These are phyloP conservation scores for Trochalopteron elliotii DNA, from an alignment of 2,113 vertebrate species.

Conservation along the genomic window DNA sequence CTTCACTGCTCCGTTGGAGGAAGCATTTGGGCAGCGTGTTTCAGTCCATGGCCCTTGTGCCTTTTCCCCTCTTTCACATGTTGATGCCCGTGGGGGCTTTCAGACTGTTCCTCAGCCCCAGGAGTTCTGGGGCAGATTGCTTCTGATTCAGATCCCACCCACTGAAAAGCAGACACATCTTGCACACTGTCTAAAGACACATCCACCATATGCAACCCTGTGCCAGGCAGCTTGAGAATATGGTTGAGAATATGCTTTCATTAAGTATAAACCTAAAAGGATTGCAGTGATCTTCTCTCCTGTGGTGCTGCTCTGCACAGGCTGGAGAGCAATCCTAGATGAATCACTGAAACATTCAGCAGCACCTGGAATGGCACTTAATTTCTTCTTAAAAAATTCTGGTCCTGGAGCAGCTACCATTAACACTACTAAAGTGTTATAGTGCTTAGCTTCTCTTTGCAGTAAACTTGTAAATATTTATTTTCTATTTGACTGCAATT, in stretches of 20 bases:
- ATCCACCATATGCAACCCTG: rapidly evolving
- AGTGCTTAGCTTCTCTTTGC: not conserved
- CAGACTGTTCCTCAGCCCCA: not conserved
- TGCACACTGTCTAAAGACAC: rapidly evolving
- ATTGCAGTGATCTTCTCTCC: not conserved
- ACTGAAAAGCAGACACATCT: not conserved
- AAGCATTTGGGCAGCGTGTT: rapidly evolving
- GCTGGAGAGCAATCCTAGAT: not conserved
- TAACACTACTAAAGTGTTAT: not conserved
- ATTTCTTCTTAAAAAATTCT: not conserved
- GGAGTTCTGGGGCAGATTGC: not conserved
- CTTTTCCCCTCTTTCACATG: not conserved
- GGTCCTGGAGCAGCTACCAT: not conserved
- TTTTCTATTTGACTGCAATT: not conserved
- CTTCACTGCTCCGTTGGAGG: not conserved
- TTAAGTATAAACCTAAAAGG: not conserved
- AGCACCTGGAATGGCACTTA: not conserved
- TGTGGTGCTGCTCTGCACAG: not conserved
- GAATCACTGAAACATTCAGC: not conserved
- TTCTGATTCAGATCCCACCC: not conserved
- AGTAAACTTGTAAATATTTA: not conserved
- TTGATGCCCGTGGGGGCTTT: not conserved
- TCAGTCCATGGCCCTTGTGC: rapidly evolving
- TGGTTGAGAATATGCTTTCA: not conserved
- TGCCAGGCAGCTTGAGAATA: not conserved